A percentile compares a stretch with the other conserved stretches of the same genome.
Evolutionary conservation across 2,113 vertebrate species (phyloP).

Genomic region (Leucopsar rothschildi): DNA sequence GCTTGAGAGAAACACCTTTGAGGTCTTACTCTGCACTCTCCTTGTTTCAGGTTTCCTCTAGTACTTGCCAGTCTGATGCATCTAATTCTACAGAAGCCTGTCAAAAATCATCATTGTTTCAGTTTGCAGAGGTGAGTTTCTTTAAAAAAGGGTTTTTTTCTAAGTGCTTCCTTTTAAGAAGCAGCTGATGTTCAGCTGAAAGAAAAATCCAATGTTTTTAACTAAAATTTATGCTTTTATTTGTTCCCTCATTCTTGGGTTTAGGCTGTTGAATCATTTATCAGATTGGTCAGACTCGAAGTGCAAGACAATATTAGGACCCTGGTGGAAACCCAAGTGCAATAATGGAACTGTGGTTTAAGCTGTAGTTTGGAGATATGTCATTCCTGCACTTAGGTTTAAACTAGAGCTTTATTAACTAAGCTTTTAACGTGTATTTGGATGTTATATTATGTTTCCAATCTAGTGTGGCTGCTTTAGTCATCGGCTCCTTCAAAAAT

Average conservation of each 20-base stretch:
- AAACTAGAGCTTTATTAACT: background rate
- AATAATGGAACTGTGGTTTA: background rate
- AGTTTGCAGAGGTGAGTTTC: constrained; percentile 83
- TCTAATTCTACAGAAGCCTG: constrained; percentile 77
- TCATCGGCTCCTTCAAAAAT: background rate
- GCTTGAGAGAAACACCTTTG: background rate
- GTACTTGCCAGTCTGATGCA: constrained; percentile 73
- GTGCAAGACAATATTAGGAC: background rate
- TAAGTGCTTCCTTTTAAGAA: background rate
- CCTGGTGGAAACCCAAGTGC: background rate
- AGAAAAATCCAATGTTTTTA: background rate
- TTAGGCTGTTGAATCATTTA: background rate
- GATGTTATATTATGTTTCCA: background rate
- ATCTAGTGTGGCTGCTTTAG: background rate
- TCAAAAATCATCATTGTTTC: constrained; percentile 82
- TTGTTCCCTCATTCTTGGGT: background rate
- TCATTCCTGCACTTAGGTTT: background rate
- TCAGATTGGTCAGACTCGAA: background rate
- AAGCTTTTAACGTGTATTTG: background rate
- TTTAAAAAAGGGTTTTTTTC: background rate
- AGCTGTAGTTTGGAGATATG: background rate
- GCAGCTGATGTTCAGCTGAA: background rate
- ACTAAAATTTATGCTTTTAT: background rate
- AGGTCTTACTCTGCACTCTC: background rate
- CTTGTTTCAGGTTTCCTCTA: constrained; percentile 78